Percentiles rank a stretch among this genome's conserved stretches.
Conservation (phyloP, 2,113 vertebrate genomes). For the Struthio camelus region DNA sequence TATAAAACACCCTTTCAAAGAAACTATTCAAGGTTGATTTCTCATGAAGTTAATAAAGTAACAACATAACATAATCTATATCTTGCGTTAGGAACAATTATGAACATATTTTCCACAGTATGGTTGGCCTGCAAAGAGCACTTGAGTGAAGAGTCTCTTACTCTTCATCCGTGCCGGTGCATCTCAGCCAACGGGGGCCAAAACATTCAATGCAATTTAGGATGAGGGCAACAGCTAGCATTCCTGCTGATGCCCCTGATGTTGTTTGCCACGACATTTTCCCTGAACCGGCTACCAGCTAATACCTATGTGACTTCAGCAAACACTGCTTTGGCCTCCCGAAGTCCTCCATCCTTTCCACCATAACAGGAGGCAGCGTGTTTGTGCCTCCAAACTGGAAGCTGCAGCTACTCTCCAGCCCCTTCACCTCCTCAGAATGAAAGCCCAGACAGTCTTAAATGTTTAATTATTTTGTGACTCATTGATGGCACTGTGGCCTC, state of each 20-base stretch:
- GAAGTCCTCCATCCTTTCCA: background rate
- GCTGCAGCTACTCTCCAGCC: constrained; percentile 6
- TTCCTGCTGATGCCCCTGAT: background rate
- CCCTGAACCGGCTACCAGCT: background rate
- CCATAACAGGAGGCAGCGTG: background rate
- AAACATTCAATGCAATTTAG: background rate
- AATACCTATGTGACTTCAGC: background rate
- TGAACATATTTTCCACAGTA: background rate
- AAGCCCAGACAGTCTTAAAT: constrained; percentile 17
- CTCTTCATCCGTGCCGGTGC: background rate
- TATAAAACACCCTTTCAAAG: background rate
- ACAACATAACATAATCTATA: background rate
- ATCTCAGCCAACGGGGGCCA: background rate
- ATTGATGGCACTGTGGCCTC: background rate
- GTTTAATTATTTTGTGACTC: constrained; percentile 41
- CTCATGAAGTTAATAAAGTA: background rate
- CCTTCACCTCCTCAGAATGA: background rate
- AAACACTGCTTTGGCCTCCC: background rate
- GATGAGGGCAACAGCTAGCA: background rate
- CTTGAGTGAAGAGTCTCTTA: rapidly evolving
- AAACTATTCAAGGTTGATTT: background rate
- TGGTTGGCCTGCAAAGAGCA: background rate
- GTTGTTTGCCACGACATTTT: background rate
- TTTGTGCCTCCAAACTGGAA: background rate
- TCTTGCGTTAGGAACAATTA: background rate